Percentiles rank a stretch among this genome's conserved stretches.
Conservation (phyloP, 2,888 invertebrate genomes). For the Nudaria mundana region DNA sequence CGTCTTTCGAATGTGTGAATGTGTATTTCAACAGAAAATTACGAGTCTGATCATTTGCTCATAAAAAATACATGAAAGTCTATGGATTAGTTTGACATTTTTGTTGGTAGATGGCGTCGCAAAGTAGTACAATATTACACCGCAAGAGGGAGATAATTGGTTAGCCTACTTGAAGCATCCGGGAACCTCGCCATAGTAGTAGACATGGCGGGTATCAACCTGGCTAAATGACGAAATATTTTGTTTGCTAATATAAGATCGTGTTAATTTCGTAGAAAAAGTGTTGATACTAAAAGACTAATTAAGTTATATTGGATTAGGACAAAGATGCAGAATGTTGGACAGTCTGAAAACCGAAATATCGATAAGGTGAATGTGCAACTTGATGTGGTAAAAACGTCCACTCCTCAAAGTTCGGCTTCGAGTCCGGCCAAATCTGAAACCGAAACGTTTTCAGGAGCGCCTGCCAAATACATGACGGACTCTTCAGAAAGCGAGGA, state of each 20-base stretch:
- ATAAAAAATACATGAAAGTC: conserved; percentile 29
- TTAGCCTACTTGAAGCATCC: conserved; percentile 83
- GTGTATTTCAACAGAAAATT: no score
- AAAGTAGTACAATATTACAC: conserved; percentile 55
- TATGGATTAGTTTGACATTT: conserved; percentile 41
- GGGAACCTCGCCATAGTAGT: conserved; percentile 88
- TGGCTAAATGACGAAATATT: conserved; percentile 84
- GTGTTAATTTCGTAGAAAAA: conserved; percentile 78
- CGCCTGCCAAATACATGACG: conserved; percentile 93
- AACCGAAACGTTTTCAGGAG: conserved; percentile 92
- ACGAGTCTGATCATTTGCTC: conserved; percentile 2
- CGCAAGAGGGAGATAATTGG: conserved; percentile 77
- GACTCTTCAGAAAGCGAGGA: conserved; percentile 98
- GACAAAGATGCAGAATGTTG: conserved; percentile 96
- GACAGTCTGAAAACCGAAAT: conserved; percentile 92
- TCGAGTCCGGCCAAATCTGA: conserved; percentile 92
- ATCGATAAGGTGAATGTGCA: conserved; percentile 89
- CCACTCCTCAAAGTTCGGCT: conserved; percentile 92
- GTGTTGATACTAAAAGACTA: conserved; percentile 80
- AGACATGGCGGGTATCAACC: conserved; percentile 90
- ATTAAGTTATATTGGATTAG: conserved; percentile 81
- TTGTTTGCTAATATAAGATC: conserved; percentile 80
- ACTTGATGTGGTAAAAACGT: conserved; percentile 86
- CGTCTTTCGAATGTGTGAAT: no score
- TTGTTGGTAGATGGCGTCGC: conserved; percentile 63